Percentiles rank a stretch among this genome's conserved stretches.
Evolutionary conservation across 2,113 vertebrate genomes (phyloP).

Genomic region (Periophthalmus modestus): DNA sequence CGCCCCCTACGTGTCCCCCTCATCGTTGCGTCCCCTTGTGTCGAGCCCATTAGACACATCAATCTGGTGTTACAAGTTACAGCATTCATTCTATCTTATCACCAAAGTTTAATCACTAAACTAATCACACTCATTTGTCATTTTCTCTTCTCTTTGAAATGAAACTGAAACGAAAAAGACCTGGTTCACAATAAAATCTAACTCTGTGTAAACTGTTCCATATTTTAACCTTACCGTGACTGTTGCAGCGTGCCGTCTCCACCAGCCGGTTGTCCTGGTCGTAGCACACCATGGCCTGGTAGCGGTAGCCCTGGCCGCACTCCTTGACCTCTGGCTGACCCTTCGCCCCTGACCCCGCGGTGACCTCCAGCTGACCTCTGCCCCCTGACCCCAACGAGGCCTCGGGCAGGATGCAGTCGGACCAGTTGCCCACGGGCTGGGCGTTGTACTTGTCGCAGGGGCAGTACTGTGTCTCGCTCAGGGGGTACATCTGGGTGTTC

Average conservation of each 20-base stretch:
- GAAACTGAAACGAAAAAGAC: too few relatives aligned
- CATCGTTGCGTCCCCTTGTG: too few relatives aligned
- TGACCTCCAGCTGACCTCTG: constrained; percentile 85
- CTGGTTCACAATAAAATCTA: too few relatives aligned
- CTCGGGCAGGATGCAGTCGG: constrained; percentile 94
- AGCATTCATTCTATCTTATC: too few relatives aligned
- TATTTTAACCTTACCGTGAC: constrained; percentile 85
- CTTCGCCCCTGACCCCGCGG: constrained; percentile 77
- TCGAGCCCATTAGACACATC: too few relatives aligned
- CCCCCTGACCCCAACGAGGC: constrained; percentile 81
- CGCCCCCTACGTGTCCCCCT: too few relatives aligned
- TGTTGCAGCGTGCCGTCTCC: constrained; percentile 93
- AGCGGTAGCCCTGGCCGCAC: constrained; percentile 95
- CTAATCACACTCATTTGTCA: too few relatives aligned
- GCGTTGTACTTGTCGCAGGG: constrained; percentile 96
- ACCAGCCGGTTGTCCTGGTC: constrained; percentile 92
- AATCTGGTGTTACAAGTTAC: too few relatives aligned
- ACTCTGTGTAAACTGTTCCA: neutral
- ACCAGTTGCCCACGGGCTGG: constrained; percentile 96
- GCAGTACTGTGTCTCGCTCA: constrained; percentile 96
- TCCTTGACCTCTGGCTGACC: constrained; percentile 88
- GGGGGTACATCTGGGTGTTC: constrained; percentile 90
- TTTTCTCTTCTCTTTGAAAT: too few relatives aligned
- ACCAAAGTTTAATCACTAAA: too few relatives aligned
- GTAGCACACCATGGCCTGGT: constrained; percentile 97